Percentiles rank a stretch among this genome's conserved stretches.
These are phyloP conservation scores for Chaitophorus viminalis DNA, from an alignment of 2,888 invertebrate genomes.

Conservation along the genomic window DNA sequence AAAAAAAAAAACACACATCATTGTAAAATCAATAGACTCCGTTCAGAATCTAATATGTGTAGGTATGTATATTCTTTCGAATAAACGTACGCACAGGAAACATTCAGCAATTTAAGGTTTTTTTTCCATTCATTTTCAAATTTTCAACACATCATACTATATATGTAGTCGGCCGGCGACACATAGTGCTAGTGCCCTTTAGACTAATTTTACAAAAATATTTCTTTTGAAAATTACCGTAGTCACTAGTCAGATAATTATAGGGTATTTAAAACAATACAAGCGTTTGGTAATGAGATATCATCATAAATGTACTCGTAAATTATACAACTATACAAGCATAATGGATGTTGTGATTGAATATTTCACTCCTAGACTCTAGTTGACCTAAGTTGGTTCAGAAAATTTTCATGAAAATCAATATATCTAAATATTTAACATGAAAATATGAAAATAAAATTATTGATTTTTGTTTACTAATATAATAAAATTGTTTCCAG, in stretches of 20 bases:
- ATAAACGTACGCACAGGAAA: not conserved
- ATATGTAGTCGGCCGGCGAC: not conserved
- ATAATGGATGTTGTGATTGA: too few species aligned
- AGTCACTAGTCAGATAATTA: slow-evolving; percentile 3
- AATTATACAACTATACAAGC: not conserved
- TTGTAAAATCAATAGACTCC: too few species aligned
- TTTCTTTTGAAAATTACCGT: slow-evolving; percentile 14
- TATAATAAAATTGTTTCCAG: too few species aligned
- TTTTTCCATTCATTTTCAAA: not conserved
- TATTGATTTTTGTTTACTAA: too few species aligned
- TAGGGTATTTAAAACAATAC: slow-evolving; percentile 9
- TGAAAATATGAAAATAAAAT: too few species aligned
- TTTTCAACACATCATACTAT: not conserved
- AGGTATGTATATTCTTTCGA: not conserved
- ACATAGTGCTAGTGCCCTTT: not conserved
- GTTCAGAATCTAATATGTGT: too few species aligned
- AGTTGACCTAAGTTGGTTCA: too few species aligned
- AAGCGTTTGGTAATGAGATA: slow-evolving; percentile 15
- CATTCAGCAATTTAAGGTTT: not conserved
- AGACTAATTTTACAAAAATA: not conserved
- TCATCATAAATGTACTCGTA: slow-evolving; percentile 19
- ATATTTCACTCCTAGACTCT: too few species aligned
- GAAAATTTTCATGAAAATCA: too few species aligned
- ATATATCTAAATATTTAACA: too few species aligned
- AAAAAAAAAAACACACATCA: too few species aligned